These are phyloP conservation scores for Carpatolechia fugitivella DNA, from an alignment of 2,888 invertebrate genomes.

Conservation along the genomic window DNA sequence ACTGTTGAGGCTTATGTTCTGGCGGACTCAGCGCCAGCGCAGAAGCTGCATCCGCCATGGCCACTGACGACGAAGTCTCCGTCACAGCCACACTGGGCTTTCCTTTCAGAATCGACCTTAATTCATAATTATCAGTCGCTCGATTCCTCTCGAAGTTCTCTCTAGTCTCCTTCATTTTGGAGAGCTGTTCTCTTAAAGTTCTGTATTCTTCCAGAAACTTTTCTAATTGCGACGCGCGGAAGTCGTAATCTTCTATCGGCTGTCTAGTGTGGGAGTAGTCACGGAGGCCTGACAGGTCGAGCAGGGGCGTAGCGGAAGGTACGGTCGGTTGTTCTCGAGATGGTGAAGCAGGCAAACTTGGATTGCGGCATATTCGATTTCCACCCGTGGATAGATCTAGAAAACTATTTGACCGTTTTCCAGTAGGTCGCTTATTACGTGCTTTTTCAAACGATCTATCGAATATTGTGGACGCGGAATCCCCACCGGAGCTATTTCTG, in stretches of 20 bases:
- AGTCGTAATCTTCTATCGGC: conserved; percentile 82
- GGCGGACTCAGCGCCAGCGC: conserved; percentile 64
- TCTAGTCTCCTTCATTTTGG: conserved; percentile 89
- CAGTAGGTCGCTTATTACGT: conserved; percentile 48
- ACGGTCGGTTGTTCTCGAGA: conserved; percentile 69
- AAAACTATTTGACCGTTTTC: conserved; percentile 84
- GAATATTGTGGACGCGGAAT: conserved; percentile 74
- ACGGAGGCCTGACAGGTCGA: conserved; percentile 80
- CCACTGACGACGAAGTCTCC: conserved; percentile 67
- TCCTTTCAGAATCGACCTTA: conserved; percentile 78
- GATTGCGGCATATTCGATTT: conserved; percentile 64
- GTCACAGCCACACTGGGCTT: conserved; percentile 76
- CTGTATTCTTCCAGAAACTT: conserved; percentile 89
- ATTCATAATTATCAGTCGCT: conserved; percentile 72
- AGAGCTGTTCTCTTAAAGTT: conserved; percentile 86
- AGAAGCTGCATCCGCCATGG: conserved; percentile 63
- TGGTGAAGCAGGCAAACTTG: conserved; percentile 84
- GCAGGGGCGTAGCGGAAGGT: conserved; percentile 80
- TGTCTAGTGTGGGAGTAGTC: conserved; percentile 65
- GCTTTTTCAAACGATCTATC: conserved; percentile 59
- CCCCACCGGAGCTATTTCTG: conserved; percentile 85
- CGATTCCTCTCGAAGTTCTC: conserved; percentile 80
- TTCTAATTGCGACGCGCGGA: conserved; percentile 88
- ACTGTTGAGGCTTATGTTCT: conserved; percentile 63
- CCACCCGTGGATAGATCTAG: conserved; percentile 81